Evolutionary conservation across 2,113 vertebrate species (phyloP), one percentile per base, ranked within the genome.

Genomic region (Zapornia atra): DNA sequence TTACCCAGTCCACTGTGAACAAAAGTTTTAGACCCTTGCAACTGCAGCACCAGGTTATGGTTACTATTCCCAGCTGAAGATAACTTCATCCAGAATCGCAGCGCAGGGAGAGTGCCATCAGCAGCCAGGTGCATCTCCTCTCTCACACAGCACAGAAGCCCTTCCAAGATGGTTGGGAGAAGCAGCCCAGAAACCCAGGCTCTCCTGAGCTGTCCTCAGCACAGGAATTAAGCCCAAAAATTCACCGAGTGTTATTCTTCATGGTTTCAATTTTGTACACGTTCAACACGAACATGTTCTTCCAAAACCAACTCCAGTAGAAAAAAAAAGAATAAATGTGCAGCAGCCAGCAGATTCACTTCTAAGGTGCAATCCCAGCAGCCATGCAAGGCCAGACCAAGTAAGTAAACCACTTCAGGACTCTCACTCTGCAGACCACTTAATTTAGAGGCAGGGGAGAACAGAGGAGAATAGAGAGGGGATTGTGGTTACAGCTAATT

Each of bases 231-330:
- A 85, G 38, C 50, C 44, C 57, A 86, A 78, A 87, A 78, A 71
- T n/a, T 59, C 59, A 79, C 22, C 0, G 2, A 38, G 34, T 36
- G 29, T 82, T 94, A 42, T 50, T 87, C 64, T 75, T 86, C 6
- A 5, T 84, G 68, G 68, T 94, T 96, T 93, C 77, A 90, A 36
- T 76, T 78, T 80, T 53, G 28, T n/a, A 65, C 2, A 0, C 38
- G 34, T 66, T 86, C 56, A 72, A 56, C 25, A 48, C 26, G 25
- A 96, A 65, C 22, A 20, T 2, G 13, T 40, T 93, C 57, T 86
- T 95, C 69, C 92, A 92, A 96, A 97, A 86, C 15, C 61, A 93
- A 69, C 33, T 79, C 60, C 33, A 69, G 19, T 24, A 92, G 33
- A 42, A n/a, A 92, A 65, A 90, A 48, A 48, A 48, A 21, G 21